Base-by-base conservation (phyloP, 2,113 vertebrate species). In the Crotalus horridus region DNA sequence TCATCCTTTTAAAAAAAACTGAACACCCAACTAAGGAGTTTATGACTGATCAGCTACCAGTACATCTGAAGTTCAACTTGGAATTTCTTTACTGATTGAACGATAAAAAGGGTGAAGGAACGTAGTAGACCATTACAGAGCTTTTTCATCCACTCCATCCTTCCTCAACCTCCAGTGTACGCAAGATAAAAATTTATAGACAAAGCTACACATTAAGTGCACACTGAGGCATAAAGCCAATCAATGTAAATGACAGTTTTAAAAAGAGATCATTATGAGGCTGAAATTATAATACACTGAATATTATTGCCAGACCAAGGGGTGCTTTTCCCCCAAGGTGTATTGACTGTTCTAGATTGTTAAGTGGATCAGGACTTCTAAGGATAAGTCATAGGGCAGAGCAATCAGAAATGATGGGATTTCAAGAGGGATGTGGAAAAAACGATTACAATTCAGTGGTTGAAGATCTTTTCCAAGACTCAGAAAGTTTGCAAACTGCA, bases 131-230 rank as follows among this genome's bases (percentile, higher is more conserved):
- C 29, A 11, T 55, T 55, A 23, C 1, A 20, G 54, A 69, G 26
- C 6, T 48, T 33, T 24, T 61, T 55, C 29, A 26, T 21, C 58
- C 56, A 61, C 69, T 23, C 23, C 29, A 91, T 61, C 51, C 43
- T 21, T 64, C 29, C 58, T 46, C 56, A 87, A n/a, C 56, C 87
- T 87, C 86, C 56, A 64, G 15, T 88, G 48, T 87, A 39, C 11
- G 23, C 51, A 55, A 55, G 58, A 69, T n/a, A 54, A 92, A 92
- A 92, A 88, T 92, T 61, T 92, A 92, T 92, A 64, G 91, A 88
- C 91, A 92, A 87, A 92, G n/a, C 81, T 46, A 29, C 46, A 64
- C 55, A 33, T 87, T 87, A 92, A 53, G 56, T 53, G 59, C 59
- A 69, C 48, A 55, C 86, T 92, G 91, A 92, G 58, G 59, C 86